Evolutionary conservation across 1,140 invertebrate genomes (phyloP), one percentile per base, ranked within the genome.

Genomic region (Meloidogyne exigua): DNA sequence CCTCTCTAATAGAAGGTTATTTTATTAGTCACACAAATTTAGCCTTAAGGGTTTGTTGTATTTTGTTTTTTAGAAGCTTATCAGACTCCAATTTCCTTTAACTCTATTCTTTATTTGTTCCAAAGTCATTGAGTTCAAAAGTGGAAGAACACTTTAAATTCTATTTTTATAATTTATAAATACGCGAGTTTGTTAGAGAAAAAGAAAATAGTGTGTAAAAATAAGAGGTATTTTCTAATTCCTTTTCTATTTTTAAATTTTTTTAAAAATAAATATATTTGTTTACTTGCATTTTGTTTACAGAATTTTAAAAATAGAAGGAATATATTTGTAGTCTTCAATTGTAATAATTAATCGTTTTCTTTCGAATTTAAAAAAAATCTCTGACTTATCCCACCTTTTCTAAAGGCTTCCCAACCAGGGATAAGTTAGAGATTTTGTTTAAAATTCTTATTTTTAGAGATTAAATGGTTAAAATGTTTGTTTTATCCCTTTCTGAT

Each of bases 401-500:
- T 49, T 10, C 15, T 44, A 44, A 44, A 15, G 28, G 28, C 2
- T 32, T 32, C 7, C 28, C 28, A 3, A 32, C 7, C 7, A 32
- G 28, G 28, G 18, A 57, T 57, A 57, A 57, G 18, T n/a, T 9
- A 7, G 49, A 57, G 49, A 21, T 57, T 57, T n/a, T 57, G 4
- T 18, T 5, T 5, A 18, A 49, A 57, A 57, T 15, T 57, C 44
- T 57, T n/a, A n/a, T 57, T 57, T 18, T n/a, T n/a, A n/a, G 2
- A 1, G 49, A 9, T 57, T 57, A 57, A 57, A 57, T 57, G 49
- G 49, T 57, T 57, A 57, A n/a, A 57, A 57, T 57, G 49, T 57
- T 57, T n/a, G 18, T 57, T 57, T 57, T 57, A n/a, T 57, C 49
- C n/a, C 49, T 57, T 57, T n/a, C 49, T 57, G 49, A 57, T n/a